Percentiles rank a stretch among this genome's conserved stretches.
phyloP scores from a whole-genome alignment of 2,113 vertebrate genomes.

The Larimichthys crocea region DNA sequence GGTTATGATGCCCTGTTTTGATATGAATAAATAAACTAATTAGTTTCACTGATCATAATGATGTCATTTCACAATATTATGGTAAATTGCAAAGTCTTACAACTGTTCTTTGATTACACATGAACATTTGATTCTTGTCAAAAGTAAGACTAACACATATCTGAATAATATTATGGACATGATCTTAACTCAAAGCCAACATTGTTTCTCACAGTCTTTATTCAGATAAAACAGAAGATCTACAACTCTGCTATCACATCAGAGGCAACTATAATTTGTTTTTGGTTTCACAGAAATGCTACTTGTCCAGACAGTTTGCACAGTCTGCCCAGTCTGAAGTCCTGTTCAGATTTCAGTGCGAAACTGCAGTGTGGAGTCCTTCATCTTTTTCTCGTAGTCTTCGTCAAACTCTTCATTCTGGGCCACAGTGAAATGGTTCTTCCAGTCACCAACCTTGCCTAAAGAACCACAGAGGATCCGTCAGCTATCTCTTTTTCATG shows the following conservation, averaged over 20 bases:
- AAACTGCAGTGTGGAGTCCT: slow-evolving; percentile 67
- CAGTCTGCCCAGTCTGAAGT: not conserved
- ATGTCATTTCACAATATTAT: too few relatives aligned
- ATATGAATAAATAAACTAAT: too few relatives aligned
- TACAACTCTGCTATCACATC: not conserved
- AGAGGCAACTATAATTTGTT: not conserved
- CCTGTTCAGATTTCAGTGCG: slow-evolving; percentile 62
- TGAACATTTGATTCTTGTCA: too few relatives aligned
- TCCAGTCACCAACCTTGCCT: slow-evolving; percentile 83
- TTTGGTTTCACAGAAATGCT: not conserved
- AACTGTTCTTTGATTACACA: too few relatives aligned
- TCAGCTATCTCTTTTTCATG: not conserved
- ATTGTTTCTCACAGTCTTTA: too few relatives aligned
- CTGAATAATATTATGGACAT: too few relatives aligned
- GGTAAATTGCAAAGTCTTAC: too few relatives aligned
- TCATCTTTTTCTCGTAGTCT: slow-evolving; percentile 79
- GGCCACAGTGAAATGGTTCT: slow-evolving; percentile 76
- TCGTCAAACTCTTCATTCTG: slow-evolving; percentile 79
- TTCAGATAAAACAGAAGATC: too few relatives aligned
- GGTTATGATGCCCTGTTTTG: too few relatives aligned
- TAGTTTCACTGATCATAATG: too few relatives aligned
- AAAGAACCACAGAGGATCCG: slow-evolving; percentile 18
- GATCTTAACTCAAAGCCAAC: too few relatives aligned
- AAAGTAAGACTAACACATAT: too few relatives aligned
- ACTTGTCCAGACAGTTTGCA: not conserved